Percentiles rank a stretch among this genome's conserved stretches.
Evolutionary conservation across 2,113 vertebrate species (phyloP).

Genomic region (Tympanuchus pallidicinctus): DNA sequence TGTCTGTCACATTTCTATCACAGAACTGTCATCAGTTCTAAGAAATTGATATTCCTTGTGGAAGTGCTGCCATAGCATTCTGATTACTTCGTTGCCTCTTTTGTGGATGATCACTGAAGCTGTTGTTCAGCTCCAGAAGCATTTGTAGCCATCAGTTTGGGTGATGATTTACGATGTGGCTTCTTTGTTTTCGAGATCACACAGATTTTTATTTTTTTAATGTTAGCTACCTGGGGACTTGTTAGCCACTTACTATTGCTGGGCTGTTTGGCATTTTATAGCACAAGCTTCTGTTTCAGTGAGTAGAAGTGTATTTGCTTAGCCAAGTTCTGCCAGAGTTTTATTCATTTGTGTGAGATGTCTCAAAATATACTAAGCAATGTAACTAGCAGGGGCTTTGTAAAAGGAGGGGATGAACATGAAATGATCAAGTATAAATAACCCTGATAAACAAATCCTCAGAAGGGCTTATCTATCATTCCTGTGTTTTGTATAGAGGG

Average conservation of each 20-base stretch:
- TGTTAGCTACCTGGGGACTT: neutral
- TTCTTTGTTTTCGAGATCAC: neutral
- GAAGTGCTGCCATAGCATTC: neutral
- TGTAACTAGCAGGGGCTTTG: neutral
- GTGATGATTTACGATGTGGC: neutral
- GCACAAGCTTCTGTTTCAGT: neutral
- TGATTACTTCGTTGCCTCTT: neutral
- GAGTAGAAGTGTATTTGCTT: neutral
- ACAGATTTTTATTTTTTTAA: neutral
- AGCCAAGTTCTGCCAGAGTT: neutral
- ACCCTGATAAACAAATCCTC: neutral
- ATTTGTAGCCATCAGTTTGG: neutral
- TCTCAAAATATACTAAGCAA: neutral
- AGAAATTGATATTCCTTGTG: neutral
- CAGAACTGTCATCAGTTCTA: neutral
- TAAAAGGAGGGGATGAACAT: neutral
- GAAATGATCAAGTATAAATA: conserved; percentile 17
- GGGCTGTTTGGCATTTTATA: neutral
- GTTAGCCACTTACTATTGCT: neutral
- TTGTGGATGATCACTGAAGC: neutral
- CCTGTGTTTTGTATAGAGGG: neutral
- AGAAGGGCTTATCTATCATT: neutral
- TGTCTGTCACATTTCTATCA: neutral
- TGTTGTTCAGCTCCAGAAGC: neutral
- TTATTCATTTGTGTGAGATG: neutral